Base-by-base conservation (phyloP, 2,113 vertebrate species). In the Scopus umbretta region DNA sequence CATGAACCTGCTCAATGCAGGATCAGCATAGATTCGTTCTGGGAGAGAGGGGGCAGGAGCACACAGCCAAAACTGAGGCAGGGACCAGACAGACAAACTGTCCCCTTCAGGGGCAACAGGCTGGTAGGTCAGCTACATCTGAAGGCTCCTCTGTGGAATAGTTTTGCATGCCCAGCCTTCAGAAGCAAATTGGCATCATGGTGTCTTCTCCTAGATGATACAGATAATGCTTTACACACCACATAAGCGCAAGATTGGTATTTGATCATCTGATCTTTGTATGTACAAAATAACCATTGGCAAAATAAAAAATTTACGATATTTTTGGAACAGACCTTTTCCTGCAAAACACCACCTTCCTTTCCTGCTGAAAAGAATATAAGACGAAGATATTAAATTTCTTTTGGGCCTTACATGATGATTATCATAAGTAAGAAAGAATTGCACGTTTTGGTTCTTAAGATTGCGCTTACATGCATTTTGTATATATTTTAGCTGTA, bases 231-330 rank as follows among this genome's bases (percentile, higher is more conserved):
- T 70, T 56, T 87, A 49, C 30, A 23, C 14, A 34, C 26, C 26
- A 19, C 3, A 0, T 4, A 2, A 50, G 56, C 0, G 0, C 68
- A 53, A 52, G 29, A n/a, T 22, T 53, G n/a, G 32, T 19, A 43
- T n/a, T n/a, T n/a, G n/a, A n/a, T n/a, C n/a, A n/a, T 80, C 52
- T 1, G 1, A 11, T n/a, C 11, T 79, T 76, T 38, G 7, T 49
- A 52, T 42, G 9, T 43, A 52, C 25, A 38, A 17, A 92, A 62
- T 59, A 85, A 71, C 36, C 53, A 65, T 6, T 45, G 53, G 17
- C 19, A 75, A 68, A 71, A 89, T 61, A 4, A 47, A 43, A 90
- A 53, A 36, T 1, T 7, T 16, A 43, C 12, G 21, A 22, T 68
- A 4, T 29, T 50, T 90, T 75, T 67, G 23, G 30, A 73, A 53